Evolutionary conservation across 2,888 invertebrate species (phyloP).

Genomic region (Machimus atricapillus): DNA sequence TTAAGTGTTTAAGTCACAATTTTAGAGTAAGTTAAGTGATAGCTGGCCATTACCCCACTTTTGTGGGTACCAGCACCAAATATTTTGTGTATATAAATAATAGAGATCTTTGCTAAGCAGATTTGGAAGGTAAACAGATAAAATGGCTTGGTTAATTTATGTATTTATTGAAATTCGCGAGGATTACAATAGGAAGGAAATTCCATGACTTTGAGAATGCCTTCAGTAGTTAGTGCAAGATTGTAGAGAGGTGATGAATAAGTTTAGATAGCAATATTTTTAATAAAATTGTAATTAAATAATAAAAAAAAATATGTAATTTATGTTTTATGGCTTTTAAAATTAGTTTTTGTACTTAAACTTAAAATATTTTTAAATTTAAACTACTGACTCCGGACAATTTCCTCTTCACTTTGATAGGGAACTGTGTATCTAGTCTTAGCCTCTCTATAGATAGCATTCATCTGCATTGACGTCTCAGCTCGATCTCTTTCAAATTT

Average conservation of each 20-base stretch:
- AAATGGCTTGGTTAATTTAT: background rate
- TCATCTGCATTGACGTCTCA: slow-evolving; percentile 62
- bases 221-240: background rate
- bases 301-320: background rate
- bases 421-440: slow-evolving; percentile 67
- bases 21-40: background rate
- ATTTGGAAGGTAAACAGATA: background rate
- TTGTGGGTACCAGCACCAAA: background rate
- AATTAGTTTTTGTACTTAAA: background rate
- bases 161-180: background rate
- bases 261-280: background rate
- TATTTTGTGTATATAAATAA: background rate
- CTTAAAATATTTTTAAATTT: background rate
- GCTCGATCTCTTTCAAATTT: slow-evolving; percentile 64
- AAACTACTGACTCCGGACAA: background rate
- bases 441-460: slow-evolving; percentile 72
- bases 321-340: background rate
- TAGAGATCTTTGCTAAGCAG: background rate
- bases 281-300: background rate
- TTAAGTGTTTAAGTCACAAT: background rate
- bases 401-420: slow-evolving; percentile 49
- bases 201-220: background rate
- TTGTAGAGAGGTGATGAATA: background rate
- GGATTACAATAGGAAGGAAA: background rate
- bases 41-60: background rate